phyloP scores from a whole-genome alignment of 2,797 vertebrate genomes.

The Spondyliosoma cantharus region DNA sequence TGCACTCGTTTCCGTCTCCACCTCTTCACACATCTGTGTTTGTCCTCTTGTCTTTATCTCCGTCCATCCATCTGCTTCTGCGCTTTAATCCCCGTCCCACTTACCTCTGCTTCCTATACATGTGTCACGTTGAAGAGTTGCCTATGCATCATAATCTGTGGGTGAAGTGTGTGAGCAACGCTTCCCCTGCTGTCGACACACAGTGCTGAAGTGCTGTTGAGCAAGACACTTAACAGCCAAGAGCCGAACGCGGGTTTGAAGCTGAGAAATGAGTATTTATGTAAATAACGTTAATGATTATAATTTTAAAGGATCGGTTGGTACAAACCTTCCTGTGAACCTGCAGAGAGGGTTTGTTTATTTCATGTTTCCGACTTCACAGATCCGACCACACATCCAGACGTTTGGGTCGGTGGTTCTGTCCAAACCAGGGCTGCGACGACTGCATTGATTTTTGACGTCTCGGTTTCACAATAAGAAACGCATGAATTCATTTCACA shows the following conservation, averaged over 20 bases:
- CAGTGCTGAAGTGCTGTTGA: conserved; percentile 39
- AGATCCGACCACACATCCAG: no score
- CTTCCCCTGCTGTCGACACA: conserved; percentile 28
- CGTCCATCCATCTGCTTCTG: not conserved
- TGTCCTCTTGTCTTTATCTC: conserved; percentile 1
- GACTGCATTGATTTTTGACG: no score
- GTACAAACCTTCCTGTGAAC: no score
- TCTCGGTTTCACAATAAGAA: no score
- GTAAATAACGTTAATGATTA: not conserved
- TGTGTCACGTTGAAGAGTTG: conserved; percentile 31
- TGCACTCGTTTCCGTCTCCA: not conserved
- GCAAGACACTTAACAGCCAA: conserved; percentile 3
- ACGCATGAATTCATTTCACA: no score
- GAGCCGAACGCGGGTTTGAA: not conserved
- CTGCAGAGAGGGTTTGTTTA: no score
- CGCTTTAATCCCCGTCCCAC: conserved; percentile 51
- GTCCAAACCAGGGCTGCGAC: no score
- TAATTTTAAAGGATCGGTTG: not conserved
- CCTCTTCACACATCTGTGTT: not conserved
- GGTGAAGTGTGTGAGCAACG: conserved; percentile 45
- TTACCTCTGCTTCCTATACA: conserved; percentile 14
- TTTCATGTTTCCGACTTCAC: no score
- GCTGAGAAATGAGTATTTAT: not conserved
- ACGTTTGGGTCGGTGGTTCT: no score
- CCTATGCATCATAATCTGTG: conserved; percentile 48